Evolutionary conservation across 2,888 invertebrate species (phyloP).

Genomic region (Athalia rosae): DNA sequence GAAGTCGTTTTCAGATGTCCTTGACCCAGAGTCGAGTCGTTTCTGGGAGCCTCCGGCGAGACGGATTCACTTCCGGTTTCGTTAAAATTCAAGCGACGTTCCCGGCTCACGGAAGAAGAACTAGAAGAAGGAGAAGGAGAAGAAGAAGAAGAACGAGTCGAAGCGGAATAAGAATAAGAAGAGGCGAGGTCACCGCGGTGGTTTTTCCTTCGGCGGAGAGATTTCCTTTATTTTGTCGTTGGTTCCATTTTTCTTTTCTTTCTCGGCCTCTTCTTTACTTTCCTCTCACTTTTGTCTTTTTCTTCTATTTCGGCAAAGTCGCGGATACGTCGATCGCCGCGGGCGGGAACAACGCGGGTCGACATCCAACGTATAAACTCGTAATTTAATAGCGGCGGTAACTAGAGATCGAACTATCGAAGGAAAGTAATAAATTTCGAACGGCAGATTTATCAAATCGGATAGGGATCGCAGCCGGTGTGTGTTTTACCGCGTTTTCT

Average conservation of each 20-base stretch:
- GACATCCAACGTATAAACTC: no score
- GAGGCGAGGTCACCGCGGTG: not conserved
- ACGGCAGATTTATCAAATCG: no score
- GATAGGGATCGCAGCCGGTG: no score
- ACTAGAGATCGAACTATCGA: no score
- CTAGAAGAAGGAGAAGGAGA: conserved; percentile 12
- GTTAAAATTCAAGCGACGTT: conserved; percentile 33
- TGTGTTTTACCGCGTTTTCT: no score
- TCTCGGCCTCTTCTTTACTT: not conserved
- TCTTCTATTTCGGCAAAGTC: not conserved
- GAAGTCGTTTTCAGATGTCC: conserved; percentile 27
- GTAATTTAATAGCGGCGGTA: no score
- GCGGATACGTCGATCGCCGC: not conserved
- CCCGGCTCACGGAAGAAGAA: not conserved
- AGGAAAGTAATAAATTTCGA: no score
- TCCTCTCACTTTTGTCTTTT: not conserved
- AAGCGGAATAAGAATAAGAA: conserved; percentile 3
- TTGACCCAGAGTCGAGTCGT: conserved; percentile 43
- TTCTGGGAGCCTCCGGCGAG: conserved; percentile 35
- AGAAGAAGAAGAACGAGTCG: conserved; percentile 2
- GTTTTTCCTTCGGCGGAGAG: not conserved
- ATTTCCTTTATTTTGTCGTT: not conserved
- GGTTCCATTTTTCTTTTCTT: not conserved
- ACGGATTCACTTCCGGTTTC: conserved; percentile 37
- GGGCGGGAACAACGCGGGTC: not conserved